Conservation (phyloP, 2,888 invertebrate species). For the Conistra vaccinii region DNA sequence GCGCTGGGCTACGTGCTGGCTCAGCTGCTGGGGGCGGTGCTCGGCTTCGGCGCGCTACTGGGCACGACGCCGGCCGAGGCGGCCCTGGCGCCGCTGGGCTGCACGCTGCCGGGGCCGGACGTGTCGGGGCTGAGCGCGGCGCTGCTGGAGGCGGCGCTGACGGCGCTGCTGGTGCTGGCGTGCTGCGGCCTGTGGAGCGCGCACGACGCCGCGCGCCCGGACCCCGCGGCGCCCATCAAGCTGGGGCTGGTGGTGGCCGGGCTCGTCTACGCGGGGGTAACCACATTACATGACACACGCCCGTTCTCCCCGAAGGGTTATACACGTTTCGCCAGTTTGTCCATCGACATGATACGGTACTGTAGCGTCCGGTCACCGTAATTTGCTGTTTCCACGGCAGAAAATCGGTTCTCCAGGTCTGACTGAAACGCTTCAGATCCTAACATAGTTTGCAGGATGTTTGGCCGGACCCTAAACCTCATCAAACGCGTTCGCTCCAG, state of each 20-base stretch:
- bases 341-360: not conserved
- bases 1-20: conserved; percentile 77
- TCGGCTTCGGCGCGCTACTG: conserved; percentile 78
- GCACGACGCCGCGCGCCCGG: conserved; percentile 74
- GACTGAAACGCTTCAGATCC: too few relatives aligned
- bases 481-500: too few relatives aligned
- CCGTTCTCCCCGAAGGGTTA: too few relatives aligned
- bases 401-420: too few relatives aligned
- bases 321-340: not conserved
- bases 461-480: too few relatives aligned
- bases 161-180: conserved; percentile 77
- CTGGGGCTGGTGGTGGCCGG: conserved; percentile 83
- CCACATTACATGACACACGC: not conserved
- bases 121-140: conserved; percentile 67
- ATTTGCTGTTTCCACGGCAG: too few relatives aligned
- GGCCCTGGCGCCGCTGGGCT: conserved; percentile 44
- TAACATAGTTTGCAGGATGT: too few relatives aligned
- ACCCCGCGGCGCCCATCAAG: conserved; percentile 81
- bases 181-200: conserved; percentile 80
- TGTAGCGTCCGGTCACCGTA: too few relatives aligned
- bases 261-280: conserved; percentile 82
- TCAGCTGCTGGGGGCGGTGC: conserved; percentile 78
- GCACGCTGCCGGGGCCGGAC: conserved; percentile 69
- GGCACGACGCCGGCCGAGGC: conserved; percentile 66
- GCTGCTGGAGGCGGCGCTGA: conserved; percentile 76